Evolutionary conservation across 1,140 invertebrate genomes (phyloP).

Genomic region (Colletes gigas): DNA sequence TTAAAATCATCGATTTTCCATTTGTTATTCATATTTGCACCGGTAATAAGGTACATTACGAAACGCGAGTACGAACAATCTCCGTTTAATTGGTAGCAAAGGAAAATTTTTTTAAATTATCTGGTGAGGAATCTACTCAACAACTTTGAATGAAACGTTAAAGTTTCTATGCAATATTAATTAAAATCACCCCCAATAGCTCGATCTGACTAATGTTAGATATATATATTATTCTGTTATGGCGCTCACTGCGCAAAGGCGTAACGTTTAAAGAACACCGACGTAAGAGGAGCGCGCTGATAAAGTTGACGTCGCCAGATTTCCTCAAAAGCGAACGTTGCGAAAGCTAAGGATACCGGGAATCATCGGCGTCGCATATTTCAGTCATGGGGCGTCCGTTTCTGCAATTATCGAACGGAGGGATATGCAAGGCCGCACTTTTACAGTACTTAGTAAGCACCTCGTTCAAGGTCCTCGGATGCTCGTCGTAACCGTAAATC

Average conservation of each 20-base stretch:
- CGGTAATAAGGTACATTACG: no score
- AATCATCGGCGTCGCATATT: constrained; percentile 55
- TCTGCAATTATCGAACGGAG: constrained; percentile 43
- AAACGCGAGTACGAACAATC: no score
- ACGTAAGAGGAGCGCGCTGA: background rate
- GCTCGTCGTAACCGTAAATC: constrained; percentile 44
- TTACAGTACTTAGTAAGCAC: constrained; percentile 55
- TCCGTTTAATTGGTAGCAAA: no score
- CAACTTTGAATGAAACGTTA: no score
- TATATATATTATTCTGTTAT: background rate
- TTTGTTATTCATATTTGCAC: no score
- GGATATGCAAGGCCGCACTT: constrained; percentile 36
- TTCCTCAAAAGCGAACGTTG: constrained; percentile 39
- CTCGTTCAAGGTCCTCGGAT: constrained; percentile 53
- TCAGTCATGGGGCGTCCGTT: constrained; percentile 29
- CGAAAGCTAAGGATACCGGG: constrained; percentile 52
- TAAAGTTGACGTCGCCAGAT: constrained; percentile 4
- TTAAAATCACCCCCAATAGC: no score
- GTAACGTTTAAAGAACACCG: background rate
- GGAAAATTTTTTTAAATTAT: no score
- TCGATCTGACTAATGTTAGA: no score
- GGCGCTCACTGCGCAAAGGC: background rate
- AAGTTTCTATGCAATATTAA: no score
- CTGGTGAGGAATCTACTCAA: no score
- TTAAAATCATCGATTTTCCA: no score